Conservation (phyloP, 2,113 vertebrate genomes). For the Pelobates fuscus region DNA sequence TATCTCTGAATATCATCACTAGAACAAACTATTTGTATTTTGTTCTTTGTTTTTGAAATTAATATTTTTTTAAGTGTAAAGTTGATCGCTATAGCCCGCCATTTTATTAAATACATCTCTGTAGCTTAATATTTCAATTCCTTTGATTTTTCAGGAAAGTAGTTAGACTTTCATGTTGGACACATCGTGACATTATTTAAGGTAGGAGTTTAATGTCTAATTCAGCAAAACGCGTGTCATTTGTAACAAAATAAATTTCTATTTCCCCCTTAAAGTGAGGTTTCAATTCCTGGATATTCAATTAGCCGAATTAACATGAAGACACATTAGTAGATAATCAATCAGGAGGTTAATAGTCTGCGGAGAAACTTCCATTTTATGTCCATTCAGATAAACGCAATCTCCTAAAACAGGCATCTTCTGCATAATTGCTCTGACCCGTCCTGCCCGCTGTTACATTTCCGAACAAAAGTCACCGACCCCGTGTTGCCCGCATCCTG, state of each 20-base stretch:
- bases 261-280: background rate
- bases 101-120: no score
- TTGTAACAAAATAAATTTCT: background rate
- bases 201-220: background rate
- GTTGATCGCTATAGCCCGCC: no score
- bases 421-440: background rate
- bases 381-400: background rate
- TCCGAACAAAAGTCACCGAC: background rate
- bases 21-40: no score
- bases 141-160: no score
- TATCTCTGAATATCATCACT: no score
- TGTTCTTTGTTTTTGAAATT: no score
- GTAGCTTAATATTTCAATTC: no score
- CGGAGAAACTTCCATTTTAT: background rate
- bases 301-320: conserved; percentile 27
- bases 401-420: background rate
- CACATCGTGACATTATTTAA: background rate
- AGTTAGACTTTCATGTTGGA: no score
- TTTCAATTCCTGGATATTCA: conserved; percentile 40
- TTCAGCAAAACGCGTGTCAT: conserved; percentile 4
- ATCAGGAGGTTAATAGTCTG: conserved; percentile 36
- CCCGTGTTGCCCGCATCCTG: background rate
- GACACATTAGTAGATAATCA: conserved; percentile 37
- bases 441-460: background rate
- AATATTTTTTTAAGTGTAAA: no score